phyloP scores from a whole-genome alignment of 2,113 vertebrate genomes.

The Marmota monax region DNA sequence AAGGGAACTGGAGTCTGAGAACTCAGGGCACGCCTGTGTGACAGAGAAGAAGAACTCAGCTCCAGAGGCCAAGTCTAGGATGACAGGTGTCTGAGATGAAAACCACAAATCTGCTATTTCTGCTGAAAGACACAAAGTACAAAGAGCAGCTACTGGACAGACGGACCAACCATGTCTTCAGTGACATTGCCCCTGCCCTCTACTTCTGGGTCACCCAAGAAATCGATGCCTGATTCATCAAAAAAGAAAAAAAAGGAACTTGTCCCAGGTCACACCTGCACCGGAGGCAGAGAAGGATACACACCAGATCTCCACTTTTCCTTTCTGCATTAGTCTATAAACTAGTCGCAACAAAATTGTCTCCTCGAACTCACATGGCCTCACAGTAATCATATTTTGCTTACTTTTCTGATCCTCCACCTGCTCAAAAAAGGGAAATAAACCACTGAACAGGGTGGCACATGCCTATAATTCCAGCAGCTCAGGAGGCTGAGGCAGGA shows the following conservation, averaged over 20 bases:
- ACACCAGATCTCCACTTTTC: neutral
- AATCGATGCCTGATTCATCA: neutral
- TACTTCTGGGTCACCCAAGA: neutral
- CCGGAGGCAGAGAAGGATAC: neutral
- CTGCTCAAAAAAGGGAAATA: too few relatives aligned
- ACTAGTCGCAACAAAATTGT: too few relatives aligned
- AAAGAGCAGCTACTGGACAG: accelerated
- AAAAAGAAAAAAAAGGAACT: neutral
- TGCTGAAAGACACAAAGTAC: neutral
- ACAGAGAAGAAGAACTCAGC: neutral
- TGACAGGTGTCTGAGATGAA: neutral
- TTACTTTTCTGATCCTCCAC: too few relatives aligned
- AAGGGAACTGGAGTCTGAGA: neutral
- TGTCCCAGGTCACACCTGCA: neutral
- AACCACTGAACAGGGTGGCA: too few relatives aligned
- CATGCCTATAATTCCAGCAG: too few relatives aligned
- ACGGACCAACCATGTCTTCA: neutral
- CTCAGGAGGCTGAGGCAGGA: too few relatives aligned
- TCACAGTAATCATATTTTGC: too few relatives aligned
- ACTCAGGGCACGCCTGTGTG: neutral
- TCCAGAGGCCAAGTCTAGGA: neutral
- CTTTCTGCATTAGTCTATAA: neutral
- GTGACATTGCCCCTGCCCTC: neutral
- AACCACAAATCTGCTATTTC: neutral
- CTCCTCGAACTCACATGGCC: too few relatives aligned